These are phyloP conservation scores for Calliscelio sp. DNA, from an alignment of 2,888 invertebrate species.

Conservation along the genomic window DNA sequence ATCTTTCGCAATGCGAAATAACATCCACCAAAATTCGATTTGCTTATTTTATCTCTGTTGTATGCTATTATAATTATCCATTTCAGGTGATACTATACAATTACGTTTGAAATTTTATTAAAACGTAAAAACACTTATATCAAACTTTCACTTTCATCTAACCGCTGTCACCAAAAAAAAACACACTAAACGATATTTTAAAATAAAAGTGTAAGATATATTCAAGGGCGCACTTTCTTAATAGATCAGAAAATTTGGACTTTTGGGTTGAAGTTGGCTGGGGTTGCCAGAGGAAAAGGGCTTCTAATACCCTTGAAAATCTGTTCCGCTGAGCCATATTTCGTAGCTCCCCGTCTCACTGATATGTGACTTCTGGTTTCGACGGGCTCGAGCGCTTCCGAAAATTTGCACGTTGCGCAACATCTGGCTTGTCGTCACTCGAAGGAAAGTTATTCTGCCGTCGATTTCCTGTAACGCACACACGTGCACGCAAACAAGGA, in stretches of 20 bases:
- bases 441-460: conserved; percentile 67
- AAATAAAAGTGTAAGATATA: too few species aligned
- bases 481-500: conserved; percentile 35
- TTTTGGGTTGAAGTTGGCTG: conserved; percentile 9
- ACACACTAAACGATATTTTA: too few species aligned
- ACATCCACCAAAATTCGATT: background rate
- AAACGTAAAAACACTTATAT: too few species aligned
- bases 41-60: background rate
- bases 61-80: too few species aligned
- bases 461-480: conserved; percentile 63
- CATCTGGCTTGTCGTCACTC: conserved; percentile 70
- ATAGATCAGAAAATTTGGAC: conserved; percentile 33
- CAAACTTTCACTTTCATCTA: too few species aligned
- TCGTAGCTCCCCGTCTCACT: conserved; percentile 47
- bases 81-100: too few species aligned
- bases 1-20: background rate
- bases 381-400: conserved; percentile 65
- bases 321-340: conserved; percentile 56
- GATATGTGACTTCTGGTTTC: conserved; percentile 70
- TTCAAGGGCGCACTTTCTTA: too few species aligned
- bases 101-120: too few species aligned
- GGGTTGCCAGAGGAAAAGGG: conserved; percentile 31
- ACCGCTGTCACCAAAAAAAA: too few species aligned
- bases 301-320: conserved; percentile 53
- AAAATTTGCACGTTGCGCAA: conserved; percentile 69